Base-by-base conservation (phyloP, 2,113 vertebrate genomes). In the Macquaria australasica region DNA sequence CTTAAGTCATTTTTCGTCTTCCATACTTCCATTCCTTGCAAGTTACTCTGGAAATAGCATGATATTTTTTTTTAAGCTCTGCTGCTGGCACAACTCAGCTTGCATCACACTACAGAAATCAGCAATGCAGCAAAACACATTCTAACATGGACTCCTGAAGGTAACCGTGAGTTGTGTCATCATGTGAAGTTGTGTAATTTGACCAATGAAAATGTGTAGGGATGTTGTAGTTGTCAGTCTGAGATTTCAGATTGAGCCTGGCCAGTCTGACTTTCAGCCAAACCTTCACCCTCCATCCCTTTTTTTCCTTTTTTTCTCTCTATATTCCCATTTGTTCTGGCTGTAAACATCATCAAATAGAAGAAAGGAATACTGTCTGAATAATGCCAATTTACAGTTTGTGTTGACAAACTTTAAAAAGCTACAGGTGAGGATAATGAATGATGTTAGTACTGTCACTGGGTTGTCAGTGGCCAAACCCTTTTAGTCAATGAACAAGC, bases 231-330 rank as follows among this genome's bases (percentile, higher is more conserved):
- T 79, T 64, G 55, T 6, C 70, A 73, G 39, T 78, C 64, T 76
- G 77, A 77, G 59, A 45, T 87, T 83, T 62, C 37, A 86, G 50
- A 77, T 58, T 10, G 51, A 72, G 37, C 62, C 69, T 45, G 3
- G 9, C n/a, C 28, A 51, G 39, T 76, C 55, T 56, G 37, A 45
- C 25, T 51, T 69, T 64, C 16, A 73, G 53, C 55, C 70, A 67
- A 41, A 51, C 28, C 41, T 59, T 56, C 62, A 34, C 37, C 20
- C 28, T 55, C 18, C 41, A 23, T 39, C 28, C 28, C 37, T 64
- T 34, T 28, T 20, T 73, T 79, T n/a, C 15, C 18, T 41, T 31
- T 51, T 63, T 66, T 43, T 20, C 1, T 8, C 23, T 66, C 28
- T 68, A 14, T 62, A 43, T 58, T 75, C 14, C 8, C 1, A 15